Evolutionary conservation across 1,140 invertebrate genomes (phyloP).

Genomic region (Plodia interpunctella): DNA sequence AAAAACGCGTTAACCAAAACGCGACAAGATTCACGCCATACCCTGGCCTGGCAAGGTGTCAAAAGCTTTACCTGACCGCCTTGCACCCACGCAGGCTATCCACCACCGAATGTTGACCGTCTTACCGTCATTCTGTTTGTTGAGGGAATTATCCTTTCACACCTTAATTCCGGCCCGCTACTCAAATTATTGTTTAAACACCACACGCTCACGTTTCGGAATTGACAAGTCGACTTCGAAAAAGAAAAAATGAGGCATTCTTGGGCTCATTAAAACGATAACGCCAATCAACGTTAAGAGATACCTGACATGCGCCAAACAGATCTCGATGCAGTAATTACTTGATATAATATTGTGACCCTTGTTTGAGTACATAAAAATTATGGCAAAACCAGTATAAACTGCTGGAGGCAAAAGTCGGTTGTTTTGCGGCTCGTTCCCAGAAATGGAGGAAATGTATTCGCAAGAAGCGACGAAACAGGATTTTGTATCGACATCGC

Average conservation of each 20-base stretch:
- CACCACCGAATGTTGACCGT: conserved; percentile 56
- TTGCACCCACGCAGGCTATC: conserved; percentile 58
- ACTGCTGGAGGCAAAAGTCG: conserved; percentile 64
- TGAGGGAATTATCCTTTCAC: conserved; percentile 69
- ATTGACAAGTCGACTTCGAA: conserved; percentile 7
- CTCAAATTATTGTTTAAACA: conserved; percentile 67
- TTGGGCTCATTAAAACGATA: conserved; percentile 1
- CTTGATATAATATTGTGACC: conserved; percentile 54
- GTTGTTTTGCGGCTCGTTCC: conserved; percentile 63
- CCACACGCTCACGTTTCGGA: conserved; percentile 34
- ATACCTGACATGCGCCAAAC: neutral
- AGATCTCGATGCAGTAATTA: conserved; percentile 44
- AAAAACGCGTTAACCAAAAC: conserved; percentile 62
- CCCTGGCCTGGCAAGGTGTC: conserved; percentile 61
- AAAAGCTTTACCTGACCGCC: conserved; percentile 73
- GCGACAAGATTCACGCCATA: conserved; percentile 64
- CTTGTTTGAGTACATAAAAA: conserved; percentile 64
- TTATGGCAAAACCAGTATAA: conserved; percentile 73
- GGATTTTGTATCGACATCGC: conserved; percentile 69
- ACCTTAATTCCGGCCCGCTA: conserved; percentile 53
- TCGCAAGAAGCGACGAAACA: conserved; percentile 70
- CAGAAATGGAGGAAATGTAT: conserved; percentile 69
- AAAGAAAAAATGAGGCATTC: neutral
- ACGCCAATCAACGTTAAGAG: neutral
- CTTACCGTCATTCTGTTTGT: conserved; percentile 59